Base-by-base conservation (phyloP, 2,888 invertebrate genomes). In the Steinernema carpocapsae region DNA sequence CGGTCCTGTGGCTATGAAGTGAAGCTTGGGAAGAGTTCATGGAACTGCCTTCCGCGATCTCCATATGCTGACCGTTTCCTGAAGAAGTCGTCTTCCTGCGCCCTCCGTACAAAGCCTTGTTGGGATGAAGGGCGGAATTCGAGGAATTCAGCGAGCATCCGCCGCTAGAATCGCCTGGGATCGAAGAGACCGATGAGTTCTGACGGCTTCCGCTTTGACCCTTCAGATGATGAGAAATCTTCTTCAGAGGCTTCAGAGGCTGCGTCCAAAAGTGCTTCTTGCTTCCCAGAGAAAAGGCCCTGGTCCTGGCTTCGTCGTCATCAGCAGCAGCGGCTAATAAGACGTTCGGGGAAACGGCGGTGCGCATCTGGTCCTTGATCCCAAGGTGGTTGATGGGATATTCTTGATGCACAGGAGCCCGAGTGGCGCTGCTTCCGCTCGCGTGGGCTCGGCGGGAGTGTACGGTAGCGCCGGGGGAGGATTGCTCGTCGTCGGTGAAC, bases 401-500 rank as follows among this genome's bases (percentile, higher is more conserved):
- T 22, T 56, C 22, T 7, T 43, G 10, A 14, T 43, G 43, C 43
- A 14, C 7, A 3, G 56, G 56, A 14, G 56, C n/a, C 24, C 22
- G 22, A 12, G 56, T 56, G 2, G 14, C 26, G 24, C 12, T 56
- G n/a, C 22, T 26, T 12, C 22, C n/a, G 24, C 10, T 22, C 48
- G 17, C 19, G n/a, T 56, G 56, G 7, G 56, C 56, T 6, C 56
- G 56, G 26, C 56, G 56, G 12, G 56, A 26, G 56, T 56, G 56
- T 26, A 56, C 56, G 24, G 56, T 56, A 26, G 56, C 56, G 6
- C 56, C 56, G 24, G 56, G 56, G 24, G 56, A 56, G 26, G 56
- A 56, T 26, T 56, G 56, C 56, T 56, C 56, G 56, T 56, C 56
- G 56, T 56, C 56, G 24, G 56, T 56, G 56, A 56, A 56, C 26